Base-by-base conservation (phyloP, 2,797 vertebrate species). In the Micromesistius poutassou region DNA sequence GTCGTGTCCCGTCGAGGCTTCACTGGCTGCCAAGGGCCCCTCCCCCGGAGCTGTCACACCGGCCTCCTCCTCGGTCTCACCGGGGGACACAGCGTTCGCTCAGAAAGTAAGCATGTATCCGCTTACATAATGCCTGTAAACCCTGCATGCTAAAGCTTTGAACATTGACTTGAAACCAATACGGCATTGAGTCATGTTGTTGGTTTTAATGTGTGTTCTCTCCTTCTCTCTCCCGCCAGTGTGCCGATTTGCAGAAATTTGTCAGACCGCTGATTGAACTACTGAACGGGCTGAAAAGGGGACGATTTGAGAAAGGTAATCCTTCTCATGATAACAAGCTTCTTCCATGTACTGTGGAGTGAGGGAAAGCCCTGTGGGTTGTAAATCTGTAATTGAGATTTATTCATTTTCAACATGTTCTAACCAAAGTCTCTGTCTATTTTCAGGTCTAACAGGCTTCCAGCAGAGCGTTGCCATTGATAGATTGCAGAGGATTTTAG, bases 401-500 rank as follows among this genome's bases (percentile, higher is more conserved):
- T 3, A 0, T 6, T 42, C 0, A 75, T 77, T 86, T 0, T 10
- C 4, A 55, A 70, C 3, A 81, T 3, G 12, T 76, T 42, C 73
- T 0, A 3, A 70, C 62, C 14, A 14, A 16, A 13, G 1, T 73
- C 0, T 83, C 71, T 80, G 30, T 19, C n/a, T 30, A 73, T 0
- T 74, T 1, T 0, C 88, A 97, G 97, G 96, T 77, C 86, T 97
- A 76, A 97, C 93, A 86, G 95, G 91, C 83, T 97, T 97, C 91
- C 97, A 97, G 85, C 95, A 96, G 86, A 97, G 95, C 0, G 94
- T 97, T 77, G 97, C 97, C 70, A 96, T 97, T 79, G 96, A 97
- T 79, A 91, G 96, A 81, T 90, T 97, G 42, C 97, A 97, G 80
- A 93, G 95, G 36, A 98, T 98, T 75, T 91, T 97, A 0, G 96